Evolutionary conservation across 2,888 invertebrate genomes (phyloP).

Genomic region (Electrophaes corylata): DNA sequence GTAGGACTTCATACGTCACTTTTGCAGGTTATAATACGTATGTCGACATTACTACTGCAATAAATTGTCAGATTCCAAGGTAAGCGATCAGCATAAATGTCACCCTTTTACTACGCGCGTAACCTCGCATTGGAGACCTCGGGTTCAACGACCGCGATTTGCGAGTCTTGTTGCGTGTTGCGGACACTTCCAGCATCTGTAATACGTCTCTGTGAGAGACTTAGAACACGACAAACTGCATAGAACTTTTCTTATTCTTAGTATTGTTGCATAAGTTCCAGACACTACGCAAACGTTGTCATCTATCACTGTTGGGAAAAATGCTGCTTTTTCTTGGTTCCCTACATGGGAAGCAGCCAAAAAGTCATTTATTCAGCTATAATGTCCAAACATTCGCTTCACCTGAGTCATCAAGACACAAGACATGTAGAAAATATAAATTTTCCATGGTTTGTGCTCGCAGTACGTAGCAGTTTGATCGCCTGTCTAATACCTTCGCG

Average conservation of each 20-base stretch:
- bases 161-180: conserved; percentile 15
- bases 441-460: too few species aligned
- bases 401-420: too few species aligned
- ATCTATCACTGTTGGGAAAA: too few species aligned
- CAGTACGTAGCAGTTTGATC: conserved; percentile 2
- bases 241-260: background rate
- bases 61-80: conserved; percentile 26
- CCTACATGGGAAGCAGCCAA: too few species aligned
- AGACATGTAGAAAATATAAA: too few species aligned
- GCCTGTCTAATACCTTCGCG: conserved; percentile 16
- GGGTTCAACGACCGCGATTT: conserved; percentile 27
- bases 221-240: background rate
- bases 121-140: conserved; percentile 31
- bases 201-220: conserved; percentile 19
- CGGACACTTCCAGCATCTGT: conserved; percentile 25
- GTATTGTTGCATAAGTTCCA: background rate
- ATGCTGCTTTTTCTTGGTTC: too few species aligned
- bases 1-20: background rate
- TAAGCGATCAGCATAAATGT: conserved; percentile 30
- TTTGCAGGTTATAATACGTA: background rate
- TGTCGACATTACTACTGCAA: conserved; percentile 13
- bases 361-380: too few species aligned
- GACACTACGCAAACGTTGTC: background rate
- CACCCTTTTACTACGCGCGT: conserved; percentile 36
- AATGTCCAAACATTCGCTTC: too few species aligned